Percentiles rank a stretch among this genome's conserved stretches.
These are phyloP conservation scores for Orthonychiurus folsomi DNA, from an alignment of 2,888 invertebrate genomes.

Conservation along the genomic window DNA sequence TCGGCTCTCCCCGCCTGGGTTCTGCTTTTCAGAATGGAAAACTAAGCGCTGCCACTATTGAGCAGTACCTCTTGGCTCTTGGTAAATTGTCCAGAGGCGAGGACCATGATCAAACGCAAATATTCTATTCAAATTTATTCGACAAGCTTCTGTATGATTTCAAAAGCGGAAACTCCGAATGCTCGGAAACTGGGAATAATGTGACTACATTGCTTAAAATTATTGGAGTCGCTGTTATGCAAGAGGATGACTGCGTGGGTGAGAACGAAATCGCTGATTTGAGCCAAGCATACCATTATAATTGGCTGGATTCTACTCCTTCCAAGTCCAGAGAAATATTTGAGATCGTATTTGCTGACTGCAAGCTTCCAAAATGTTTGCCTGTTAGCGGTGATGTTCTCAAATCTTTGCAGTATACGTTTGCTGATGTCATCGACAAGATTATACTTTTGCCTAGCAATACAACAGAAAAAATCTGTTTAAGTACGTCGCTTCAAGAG, in stretches of 20 bases:
- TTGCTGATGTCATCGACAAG: too few species aligned
- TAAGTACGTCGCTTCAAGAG: too few species aligned
- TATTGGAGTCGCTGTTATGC: slow-evolving; percentile 15
- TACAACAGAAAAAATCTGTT: too few species aligned
- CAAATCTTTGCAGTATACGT: neutral
- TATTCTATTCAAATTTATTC: neutral
- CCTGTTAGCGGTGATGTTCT: neutral
- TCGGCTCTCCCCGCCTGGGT: neutral
- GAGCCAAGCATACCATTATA: neutral
- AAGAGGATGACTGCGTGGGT: slow-evolving; percentile 14
- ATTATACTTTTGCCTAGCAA: too few species aligned
- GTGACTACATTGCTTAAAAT: slow-evolving; percentile 16
- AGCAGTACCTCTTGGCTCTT: neutral
- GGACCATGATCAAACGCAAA: neutral
- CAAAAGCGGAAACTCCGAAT: neutral
- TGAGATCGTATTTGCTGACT: neutral
- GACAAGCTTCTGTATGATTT: neutral
- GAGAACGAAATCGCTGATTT: slow-evolving; percentile 23
- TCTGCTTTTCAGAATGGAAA: neutral
- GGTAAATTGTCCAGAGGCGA: neutral
- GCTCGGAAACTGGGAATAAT: too few species aligned
- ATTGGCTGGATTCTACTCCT: neutral
- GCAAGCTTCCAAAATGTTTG: neutral
- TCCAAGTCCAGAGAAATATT: neutral
- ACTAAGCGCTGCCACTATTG: neutral